phyloP scores from a whole-genome alignment of 2,888 invertebrate species.

The Pomacea canaliculata region DNA sequence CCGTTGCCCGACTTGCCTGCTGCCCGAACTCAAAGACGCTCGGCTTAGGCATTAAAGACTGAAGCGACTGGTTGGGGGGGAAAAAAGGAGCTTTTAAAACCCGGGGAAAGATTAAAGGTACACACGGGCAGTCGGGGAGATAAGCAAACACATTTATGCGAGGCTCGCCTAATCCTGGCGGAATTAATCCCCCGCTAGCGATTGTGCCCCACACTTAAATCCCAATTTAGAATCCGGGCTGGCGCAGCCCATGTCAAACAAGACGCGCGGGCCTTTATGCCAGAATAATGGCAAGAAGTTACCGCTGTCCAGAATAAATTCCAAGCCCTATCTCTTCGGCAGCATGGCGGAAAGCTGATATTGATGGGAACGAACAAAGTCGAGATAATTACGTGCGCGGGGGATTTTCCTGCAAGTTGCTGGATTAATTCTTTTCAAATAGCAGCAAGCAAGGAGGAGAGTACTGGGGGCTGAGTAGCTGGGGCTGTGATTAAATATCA shows the following conservation, averaged over 20 bases:
- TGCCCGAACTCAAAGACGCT: no score
- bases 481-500: slow-evolving; percentile 20
- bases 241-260: slow-evolving; percentile 23
- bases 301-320: slow-evolving; percentile 18
- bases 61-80: no score
- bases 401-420: slow-evolving; percentile 25
- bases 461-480: neutral
- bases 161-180: slow-evolving; percentile 39
- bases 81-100: slow-evolving; percentile 44
- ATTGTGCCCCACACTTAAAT: slow-evolving; percentile 43
- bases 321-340: slow-evolving; percentile 20
- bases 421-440: slow-evolving; percentile 34
- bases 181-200: slow-evolving; percentile 42
- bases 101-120: slow-evolving; percentile 36
- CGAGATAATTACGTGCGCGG: slow-evolving; percentile 30
- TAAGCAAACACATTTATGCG: slow-evolving; percentile 48
- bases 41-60: no score
- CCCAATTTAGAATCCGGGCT: slow-evolving; percentile 36
- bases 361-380: slow-evolving; percentile 30
- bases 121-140: slow-evolving; percentile 33
- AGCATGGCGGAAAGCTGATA: slow-evolving; percentile 24
- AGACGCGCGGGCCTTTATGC: slow-evolving; percentile 21
- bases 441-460: slow-evolving; percentile 21
- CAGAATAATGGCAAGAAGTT: slow-evolving; percentile 25
- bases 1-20: no score